These are phyloP conservation scores for Luscinia luscinia DNA, from an alignment of 2,797 vertebrate genomes.

Conservation along the genomic window DNA sequence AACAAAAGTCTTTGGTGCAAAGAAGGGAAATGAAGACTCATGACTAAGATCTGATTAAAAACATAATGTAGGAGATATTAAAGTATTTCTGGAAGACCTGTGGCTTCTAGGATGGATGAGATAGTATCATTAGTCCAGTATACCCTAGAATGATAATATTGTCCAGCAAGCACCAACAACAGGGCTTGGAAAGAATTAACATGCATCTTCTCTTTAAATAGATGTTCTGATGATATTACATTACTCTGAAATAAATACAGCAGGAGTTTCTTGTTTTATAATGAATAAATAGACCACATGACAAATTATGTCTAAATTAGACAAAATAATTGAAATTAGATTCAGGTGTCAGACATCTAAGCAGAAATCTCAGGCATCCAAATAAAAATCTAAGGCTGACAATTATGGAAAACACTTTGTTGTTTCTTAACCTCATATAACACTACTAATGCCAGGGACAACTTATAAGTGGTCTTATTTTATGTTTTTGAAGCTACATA, in stretches of 20 bases:
- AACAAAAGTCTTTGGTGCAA: background rate
- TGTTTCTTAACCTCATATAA: background rate
- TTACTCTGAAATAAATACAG: background rate
- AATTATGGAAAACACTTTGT: background rate
- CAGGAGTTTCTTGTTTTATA: background rate
- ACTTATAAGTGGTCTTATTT: background rate
- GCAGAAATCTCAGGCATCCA: background rate
- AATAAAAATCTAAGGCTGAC: background rate
- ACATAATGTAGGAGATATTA: background rate
- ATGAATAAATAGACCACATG: rapidly evolving
- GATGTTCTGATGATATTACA: background rate
- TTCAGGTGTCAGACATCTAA: background rate
- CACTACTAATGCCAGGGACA: background rate
- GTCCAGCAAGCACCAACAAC: background rate
- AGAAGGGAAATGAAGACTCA: background rate
- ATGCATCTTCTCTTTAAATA: background rate
- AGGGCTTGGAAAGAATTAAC: background rate
- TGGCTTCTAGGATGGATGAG: background rate
- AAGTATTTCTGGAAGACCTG: background rate
- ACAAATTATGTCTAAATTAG: background rate
- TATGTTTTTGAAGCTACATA: background rate
- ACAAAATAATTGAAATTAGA: background rate
- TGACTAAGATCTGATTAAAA: background rate
- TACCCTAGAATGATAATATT: background rate
- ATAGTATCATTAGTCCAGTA: background rate